Evolutionary conservation across 2,888 invertebrate species (phyloP).

Genomic region (Pammene aurita): DNA sequence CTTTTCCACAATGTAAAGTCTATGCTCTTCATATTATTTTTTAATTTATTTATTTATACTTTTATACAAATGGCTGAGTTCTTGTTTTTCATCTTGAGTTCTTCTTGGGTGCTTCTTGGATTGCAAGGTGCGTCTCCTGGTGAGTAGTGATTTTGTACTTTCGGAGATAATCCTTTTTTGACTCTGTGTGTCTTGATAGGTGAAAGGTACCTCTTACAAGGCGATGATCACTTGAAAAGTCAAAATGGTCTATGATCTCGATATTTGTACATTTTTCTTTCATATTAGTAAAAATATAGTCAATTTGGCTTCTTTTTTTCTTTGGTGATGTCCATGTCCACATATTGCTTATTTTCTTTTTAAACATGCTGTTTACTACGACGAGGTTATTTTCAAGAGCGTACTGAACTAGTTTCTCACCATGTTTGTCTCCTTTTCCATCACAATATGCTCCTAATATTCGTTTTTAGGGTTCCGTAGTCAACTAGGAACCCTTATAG

Average conservation of each 20-base stretch:
- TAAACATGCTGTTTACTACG: no score
- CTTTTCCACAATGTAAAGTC: background rate
- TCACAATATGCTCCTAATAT: no score
- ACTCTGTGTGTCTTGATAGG: background rate
- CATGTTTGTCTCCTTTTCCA: no score
- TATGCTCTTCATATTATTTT: background rate
- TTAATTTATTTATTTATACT: background rate
- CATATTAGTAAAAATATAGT: no score
- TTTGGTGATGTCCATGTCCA: no score
- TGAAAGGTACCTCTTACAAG: background rate
- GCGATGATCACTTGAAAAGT: background rate
- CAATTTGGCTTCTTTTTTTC: no score
- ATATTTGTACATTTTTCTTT: background rate
- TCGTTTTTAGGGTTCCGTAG: no score
- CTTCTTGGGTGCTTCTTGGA: background rate
- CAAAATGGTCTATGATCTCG: background rate
- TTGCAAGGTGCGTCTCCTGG: background rate
- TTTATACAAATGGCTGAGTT: background rate
- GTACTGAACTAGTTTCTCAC: no score
- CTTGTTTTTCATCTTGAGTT: background rate
- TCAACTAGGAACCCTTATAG: no score
- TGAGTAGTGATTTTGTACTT: background rate
- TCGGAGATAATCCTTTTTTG: background rate
- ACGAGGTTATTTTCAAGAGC: no score
- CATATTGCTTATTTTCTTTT: no score